Conservation (phyloP, 2,797 vertebrate genomes). For the Hyperoplus lanceolatus region DNA sequence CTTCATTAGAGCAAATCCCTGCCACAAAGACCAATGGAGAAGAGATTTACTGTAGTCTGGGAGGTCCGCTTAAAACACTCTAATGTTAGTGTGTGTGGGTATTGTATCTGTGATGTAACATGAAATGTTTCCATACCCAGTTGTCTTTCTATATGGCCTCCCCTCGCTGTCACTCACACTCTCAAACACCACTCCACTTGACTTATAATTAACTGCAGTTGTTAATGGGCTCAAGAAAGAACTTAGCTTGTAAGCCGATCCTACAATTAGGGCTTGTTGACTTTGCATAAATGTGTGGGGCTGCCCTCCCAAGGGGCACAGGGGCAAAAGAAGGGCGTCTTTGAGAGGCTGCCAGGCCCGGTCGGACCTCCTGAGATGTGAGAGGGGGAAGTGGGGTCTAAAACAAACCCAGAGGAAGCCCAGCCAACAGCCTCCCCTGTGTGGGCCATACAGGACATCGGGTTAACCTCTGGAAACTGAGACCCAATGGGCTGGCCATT, state of each 20-base stretch:
- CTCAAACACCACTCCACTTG: slow-evolving; percentile 46
- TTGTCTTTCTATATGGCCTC: slow-evolving; percentile 42
- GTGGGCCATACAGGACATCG: slow-evolving; percentile 66
- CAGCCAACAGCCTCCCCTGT: slow-evolving; percentile 56
- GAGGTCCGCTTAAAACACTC: slow-evolving; percentile 66
- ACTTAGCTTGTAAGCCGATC: slow-evolving; percentile 85
- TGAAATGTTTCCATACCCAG: slow-evolving; percentile 51
- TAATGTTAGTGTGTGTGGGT: slow-evolving; percentile 37
- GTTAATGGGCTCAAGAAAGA: slow-evolving; percentile 85
- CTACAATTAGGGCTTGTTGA: slow-evolving; percentile 88
- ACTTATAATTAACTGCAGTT: slow-evolving; percentile 83
- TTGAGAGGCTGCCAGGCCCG: slow-evolving; percentile 80
- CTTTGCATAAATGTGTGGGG: slow-evolving; percentile 86
- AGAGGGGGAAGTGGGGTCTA: slow-evolving; percentile 60
- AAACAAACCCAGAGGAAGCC: slow-evolving; percentile 67
- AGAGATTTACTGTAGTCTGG: slow-evolving; percentile 72
- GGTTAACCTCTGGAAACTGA: slow-evolving; percentile 72
- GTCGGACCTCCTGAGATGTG: slow-evolving; percentile 71
- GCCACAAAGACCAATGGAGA: slow-evolving; percentile 68
- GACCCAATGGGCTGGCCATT: slow-evolving; percentile 46
- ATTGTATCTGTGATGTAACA: slow-evolving; percentile 56
- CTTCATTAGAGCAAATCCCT: slow-evolving; percentile 79
- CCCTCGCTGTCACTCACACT: slow-evolving; percentile 57
- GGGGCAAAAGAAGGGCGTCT: slow-evolving; percentile 78
- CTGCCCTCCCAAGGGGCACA: slow-evolving; percentile 69